Evolutionary conservation across 1,140 invertebrate species (phyloP).

Genomic region (Hestina assimilis): DNA sequence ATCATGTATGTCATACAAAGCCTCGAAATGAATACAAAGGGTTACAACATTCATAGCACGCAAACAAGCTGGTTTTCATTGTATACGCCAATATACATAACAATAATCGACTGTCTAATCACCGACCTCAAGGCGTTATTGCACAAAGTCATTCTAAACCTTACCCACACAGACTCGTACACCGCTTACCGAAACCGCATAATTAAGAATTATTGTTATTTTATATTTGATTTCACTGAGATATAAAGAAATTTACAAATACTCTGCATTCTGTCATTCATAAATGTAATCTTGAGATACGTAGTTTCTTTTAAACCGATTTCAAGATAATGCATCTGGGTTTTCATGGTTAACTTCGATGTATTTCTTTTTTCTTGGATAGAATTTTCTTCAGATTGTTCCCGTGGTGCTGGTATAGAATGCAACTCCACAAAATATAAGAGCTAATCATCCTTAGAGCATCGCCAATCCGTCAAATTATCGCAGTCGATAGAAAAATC

Average conservation of each 20-base stretch:
- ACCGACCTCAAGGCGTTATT: constrained; percentile 51
- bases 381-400: too few relatives aligned
- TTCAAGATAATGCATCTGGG: too few relatives aligned
- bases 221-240: not conserved
- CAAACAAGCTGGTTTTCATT: constrained; percentile 34
- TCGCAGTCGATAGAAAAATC: too few relatives aligned
- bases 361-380: too few relatives aligned
- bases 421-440: too few relatives aligned
- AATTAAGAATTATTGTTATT: constrained; percentile 8
- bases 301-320: too few relatives aligned
- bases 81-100: constrained; percentile 29
- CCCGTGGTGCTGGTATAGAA: too few relatives aligned
- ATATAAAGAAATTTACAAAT: not conserved
- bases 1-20: constrained; percentile 21
- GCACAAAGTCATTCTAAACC: constrained; percentile 53
- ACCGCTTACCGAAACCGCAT: constrained; percentile 17
- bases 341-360: too few relatives aligned
- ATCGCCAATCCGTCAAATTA: too few relatives aligned
- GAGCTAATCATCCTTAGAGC: too few relatives aligned
- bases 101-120: constrained; percentile 32
- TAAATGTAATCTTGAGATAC: too few relatives aligned
- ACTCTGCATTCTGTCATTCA: not conserved
- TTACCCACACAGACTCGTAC: constrained; percentile 28
- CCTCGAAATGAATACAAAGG: constrained; percentile 32
- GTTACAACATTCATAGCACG: constrained; percentile 32